Base-by-base conservation (phyloP, 2,113 vertebrate genomes). In the Poicephalus gulielmi region DNA sequence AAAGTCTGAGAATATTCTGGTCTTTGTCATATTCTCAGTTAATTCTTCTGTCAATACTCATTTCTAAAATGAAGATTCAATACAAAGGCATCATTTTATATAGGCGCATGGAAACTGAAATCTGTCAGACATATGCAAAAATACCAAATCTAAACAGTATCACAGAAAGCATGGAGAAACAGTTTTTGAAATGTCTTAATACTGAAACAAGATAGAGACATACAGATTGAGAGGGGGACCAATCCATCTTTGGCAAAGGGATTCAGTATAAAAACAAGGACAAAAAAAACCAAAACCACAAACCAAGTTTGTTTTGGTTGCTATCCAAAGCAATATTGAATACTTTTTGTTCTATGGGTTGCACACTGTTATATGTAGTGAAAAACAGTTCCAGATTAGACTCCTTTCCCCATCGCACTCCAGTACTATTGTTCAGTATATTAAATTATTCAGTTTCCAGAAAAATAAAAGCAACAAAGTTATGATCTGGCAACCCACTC, bases 211-310 rank as follows among this genome's bases (percentile, higher is more conserved):
- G 74, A 81, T 23, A 12, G 24, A 75, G n/a, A 70, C 4, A 35
- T 28, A 71, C 3, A 70, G 68, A 67, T 35, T 74, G 10, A 59
- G 5, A 27, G 11, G 31, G 3, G 9, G 14, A 8, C 11, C 4
- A 60, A 30, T 13, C 5, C 10, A 53, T 53, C 13, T 75, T 59
- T 82, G 25, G 14, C 17, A 83, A 78, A 81, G 23, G 13, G 13
- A 43, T 64, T 71, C 52, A 8, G 28, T 67, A 53, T n/a, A 68
- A 66, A 67, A 74, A 2, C 8, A 83, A 53, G 24, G 7, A 2
- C 8, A 47, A 24, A 17, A 57, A 52, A 30, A 10, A 0, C 0
- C 19, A 20, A 57, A 57, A 23, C 33, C 13, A n/a, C 20, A 59
- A 59, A 59, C 33, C 6, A 4, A 7, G 17, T 66, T 86, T 8